A percentile compares a stretch with the other conserved stretches of the same genome.
Conservation (phyloP, 2,888 invertebrate species). For the Spodoptera picta region DNA sequence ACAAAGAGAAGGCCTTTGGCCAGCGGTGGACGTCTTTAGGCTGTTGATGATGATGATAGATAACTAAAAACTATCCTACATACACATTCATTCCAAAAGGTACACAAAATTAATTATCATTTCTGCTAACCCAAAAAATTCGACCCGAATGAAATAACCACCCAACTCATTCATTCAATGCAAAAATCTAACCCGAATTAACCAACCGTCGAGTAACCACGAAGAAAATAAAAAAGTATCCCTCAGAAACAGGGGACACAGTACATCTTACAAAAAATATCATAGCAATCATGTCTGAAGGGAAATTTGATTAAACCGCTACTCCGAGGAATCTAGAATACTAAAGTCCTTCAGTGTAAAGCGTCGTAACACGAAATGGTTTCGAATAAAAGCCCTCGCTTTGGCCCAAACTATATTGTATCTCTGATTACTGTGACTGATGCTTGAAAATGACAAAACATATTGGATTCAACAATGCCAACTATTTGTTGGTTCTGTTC, state of each 20-base stretch:
- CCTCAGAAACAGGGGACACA: background rate
- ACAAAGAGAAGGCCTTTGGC: too few species aligned
- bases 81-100: too few species aligned
- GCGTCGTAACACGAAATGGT: constrained; percentile 39
- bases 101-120: too few species aligned
- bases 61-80: too few species aligned
- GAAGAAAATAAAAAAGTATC: too few species aligned
- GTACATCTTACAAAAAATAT: constrained; percentile 20
- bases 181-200: too few species aligned
- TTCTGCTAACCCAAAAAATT: too few species aligned
- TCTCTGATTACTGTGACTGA: constrained; percentile 33
- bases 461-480: constrained; percentile 1
- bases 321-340: constrained; percentile 23
- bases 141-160: too few species aligned
- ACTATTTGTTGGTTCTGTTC: background rate
- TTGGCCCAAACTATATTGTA: constrained; percentile 35
- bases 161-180: too few species aligned
- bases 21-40: too few species aligned
- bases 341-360: constrained; percentile 28
- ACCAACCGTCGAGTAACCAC: too few species aligned
- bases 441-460: constrained; percentile 17
- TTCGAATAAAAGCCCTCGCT: constrained; percentile 31
- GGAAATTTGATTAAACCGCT: constrained; percentile 49
- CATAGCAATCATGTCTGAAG: constrained; percentile 39
- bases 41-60: too few species aligned